Percentiles rank a stretch among this genome's conserved stretches.
Evolutionary conservation across 1,140 invertebrate species (phyloP).

Genomic region (Melanaphis sacchari): DNA sequence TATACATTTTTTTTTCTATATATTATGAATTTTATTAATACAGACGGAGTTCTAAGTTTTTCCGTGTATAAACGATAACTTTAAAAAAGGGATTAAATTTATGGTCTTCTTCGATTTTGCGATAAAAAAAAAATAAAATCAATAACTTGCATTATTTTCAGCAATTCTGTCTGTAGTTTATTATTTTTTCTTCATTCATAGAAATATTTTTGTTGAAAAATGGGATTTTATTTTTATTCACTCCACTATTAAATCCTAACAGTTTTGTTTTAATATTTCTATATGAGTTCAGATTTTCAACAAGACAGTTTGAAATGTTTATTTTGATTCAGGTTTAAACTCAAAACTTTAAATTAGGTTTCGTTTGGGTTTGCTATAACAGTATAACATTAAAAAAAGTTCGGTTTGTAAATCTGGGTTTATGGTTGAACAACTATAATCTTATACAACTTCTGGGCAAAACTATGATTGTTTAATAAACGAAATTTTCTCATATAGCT

Average conservation of each 20-base stretch:
- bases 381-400: too few species aligned
- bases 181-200: neutral
- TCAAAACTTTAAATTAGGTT: neutral
- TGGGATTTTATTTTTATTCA: neutral
- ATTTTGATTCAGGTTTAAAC: neutral
- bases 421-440: neutral
- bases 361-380: neutral
- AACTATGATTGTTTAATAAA: neutral
- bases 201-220: neutral
- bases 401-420: neutral
- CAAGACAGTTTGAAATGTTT: neutral
- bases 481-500: conserved; percentile 3
- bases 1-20: neutral
- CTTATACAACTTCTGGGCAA: neutral
- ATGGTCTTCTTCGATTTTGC: neutral
- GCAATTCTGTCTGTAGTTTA: neutral
- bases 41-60: neutral
- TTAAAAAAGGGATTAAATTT: neutral
- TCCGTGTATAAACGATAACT: neutral
- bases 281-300: neutral
- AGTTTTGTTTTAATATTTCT: neutral
- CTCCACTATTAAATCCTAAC: neutral
- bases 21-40: neutral
- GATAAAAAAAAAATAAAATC: neutral
- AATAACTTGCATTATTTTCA: neutral